Base-by-base conservation (phyloP, 2,888 invertebrate species). In the Cephus runcator region DNA sequence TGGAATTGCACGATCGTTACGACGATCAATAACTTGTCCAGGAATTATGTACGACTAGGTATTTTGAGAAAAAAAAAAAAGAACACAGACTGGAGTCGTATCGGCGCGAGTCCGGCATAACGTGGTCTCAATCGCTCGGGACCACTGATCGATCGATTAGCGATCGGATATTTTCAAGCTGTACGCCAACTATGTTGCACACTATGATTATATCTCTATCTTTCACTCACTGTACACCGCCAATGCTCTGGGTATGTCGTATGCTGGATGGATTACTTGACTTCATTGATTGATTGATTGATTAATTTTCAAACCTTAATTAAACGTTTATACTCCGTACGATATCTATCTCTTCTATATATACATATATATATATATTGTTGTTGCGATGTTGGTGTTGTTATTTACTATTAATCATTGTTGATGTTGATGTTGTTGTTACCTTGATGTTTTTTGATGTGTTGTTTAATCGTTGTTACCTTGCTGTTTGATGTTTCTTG, bases 181-280 rank as follows among this genome's bases (percentile, higher is more conserved):
- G 85, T 81, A 69, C 84, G 87, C 84, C 83, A 85, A 40, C 40
- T 40, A 40, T 40, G 40, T 40, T 89, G 88, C 90, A 89, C 90
- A 88, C 81, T 81, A 83, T 83, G 82, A 84, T 82, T 81, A 83
- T 84, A 77, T 87, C 84, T 90, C 88, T 75, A 69, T 69, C 88
- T 83, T 84, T 81, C 84, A 81, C 73, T 87, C 86, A 88, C 87
- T 89, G 83, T 88, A 90, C 90, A 91, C 89, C 87, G 88, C 88
- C 87, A 90, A 91, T 91, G 91, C 90, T 91, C 90, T 91, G 90
- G 89, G 89, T 91, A 91, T 91, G 90, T 91, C 90, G 90, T 91
- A 90, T 91, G 91, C 91, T 91, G 90, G 90, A 91, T 91, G 88
- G 85, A 89, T 87, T 88, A 87, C 86, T 85, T 87, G 83, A 84